Percentiles rank a stretch among this genome's conserved stretches.
Conservation (phyloP, 2,797 vertebrate species). For the Myioborus melanocephalus region DNA sequence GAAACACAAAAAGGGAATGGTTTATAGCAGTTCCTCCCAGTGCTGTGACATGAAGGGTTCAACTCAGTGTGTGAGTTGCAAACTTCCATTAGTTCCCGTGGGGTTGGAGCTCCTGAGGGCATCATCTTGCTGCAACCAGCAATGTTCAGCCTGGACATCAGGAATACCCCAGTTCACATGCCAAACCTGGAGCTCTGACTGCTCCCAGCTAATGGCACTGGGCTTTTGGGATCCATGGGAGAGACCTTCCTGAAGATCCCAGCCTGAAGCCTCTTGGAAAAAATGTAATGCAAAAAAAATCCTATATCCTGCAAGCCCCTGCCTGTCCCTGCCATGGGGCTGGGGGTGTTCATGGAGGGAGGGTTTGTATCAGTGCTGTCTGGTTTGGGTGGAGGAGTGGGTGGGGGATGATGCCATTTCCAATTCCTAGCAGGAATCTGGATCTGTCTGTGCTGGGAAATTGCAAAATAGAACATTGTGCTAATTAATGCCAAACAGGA, state of each 20-base stretch:
- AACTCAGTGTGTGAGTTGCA: not conserved
- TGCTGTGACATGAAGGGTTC: not conserved
- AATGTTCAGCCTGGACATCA: not conserved
- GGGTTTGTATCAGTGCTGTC: not conserved
- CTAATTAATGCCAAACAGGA: slow-evolving; percentile 55
- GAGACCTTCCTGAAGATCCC: not conserved
- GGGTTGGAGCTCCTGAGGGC: not conserved
- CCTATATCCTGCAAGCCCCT: not conserved
- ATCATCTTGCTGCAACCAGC: not conserved
- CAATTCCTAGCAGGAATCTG: slow-evolving; percentile 50
- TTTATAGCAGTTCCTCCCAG: not conserved
- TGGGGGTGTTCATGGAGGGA: not conserved
- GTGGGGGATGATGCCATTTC: slow-evolving; percentile 6
- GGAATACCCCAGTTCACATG: not conserved
- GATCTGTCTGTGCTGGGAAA: slow-evolving; percentile 50
- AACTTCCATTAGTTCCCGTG: not conserved
- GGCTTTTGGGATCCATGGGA: not conserved
- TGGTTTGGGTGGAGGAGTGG: slow-evolving; percentile 29
- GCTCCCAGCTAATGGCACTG: not conserved
- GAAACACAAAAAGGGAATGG: not conserved
- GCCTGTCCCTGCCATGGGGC: not conserved
- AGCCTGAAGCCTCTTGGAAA: not conserved
- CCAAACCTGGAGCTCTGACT: not conserved
- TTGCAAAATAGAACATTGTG: slow-evolving; percentile 46
- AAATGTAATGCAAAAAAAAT: not conserved